These are phyloP conservation scores for Lepisosteus oculatus DNA, from an alignment of 2,113 vertebrate genomes.

Conservation along the genomic window DNA sequence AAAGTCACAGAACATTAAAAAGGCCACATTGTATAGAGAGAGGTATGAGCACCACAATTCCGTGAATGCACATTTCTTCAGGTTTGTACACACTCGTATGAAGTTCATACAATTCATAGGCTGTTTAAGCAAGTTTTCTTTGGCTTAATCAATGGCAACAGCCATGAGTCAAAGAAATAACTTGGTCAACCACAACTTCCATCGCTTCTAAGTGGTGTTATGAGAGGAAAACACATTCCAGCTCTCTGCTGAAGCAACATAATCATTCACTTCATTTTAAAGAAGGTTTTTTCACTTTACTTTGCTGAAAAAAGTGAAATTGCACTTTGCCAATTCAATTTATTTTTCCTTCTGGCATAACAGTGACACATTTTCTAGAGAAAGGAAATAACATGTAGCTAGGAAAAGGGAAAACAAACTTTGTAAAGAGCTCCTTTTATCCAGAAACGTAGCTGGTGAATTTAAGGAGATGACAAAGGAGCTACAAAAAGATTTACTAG, in stretches of 20 bases:
- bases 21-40: conserved; percentile 32
- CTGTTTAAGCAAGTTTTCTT: conserved; percentile 38
- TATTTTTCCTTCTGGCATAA: neutral
- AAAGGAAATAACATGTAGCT: too few species aligned
- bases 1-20: conserved; percentile 12
- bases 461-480: too few species aligned
- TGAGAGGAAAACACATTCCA: conserved; percentile 3
- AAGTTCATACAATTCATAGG: conserved; percentile 20
- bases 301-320: neutral
- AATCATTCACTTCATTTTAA: neutral
- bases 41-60: conserved; percentile 33
- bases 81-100: conserved; percentile 15
- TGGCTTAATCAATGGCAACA: conserved; percentile 23
- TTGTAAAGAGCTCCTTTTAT: too few species aligned
- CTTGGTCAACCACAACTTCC: conserved; percentile 13
- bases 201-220: neutral
- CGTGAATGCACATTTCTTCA: conserved; percentile 32
- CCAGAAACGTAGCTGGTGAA: too few species aligned
- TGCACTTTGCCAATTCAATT: conserved; percentile 6
- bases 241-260: neutral
- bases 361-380: too few species aligned
- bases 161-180: conserved; percentile 26
- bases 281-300: neutral
- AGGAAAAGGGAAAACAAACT: too few species aligned
- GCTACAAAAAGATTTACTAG: too few species aligned